These are phyloP conservation scores for Sceloporus tristichus DNA, from an alignment of 2,113 vertebrate species.

Conservation along the genomic window DNA sequence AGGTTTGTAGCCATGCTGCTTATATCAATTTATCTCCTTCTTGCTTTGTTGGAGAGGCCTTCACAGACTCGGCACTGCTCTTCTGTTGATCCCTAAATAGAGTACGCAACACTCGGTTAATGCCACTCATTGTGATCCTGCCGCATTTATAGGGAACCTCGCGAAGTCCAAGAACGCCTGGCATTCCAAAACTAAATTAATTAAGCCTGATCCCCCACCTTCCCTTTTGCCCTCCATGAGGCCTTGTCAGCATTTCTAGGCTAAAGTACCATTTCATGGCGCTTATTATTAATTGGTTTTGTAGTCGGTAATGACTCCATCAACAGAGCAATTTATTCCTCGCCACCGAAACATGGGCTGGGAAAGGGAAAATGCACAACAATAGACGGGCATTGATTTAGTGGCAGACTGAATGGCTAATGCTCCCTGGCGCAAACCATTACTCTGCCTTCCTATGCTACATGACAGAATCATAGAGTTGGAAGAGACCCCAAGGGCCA, in stretches of 20 bases:
- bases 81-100: not conserved
- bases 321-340: conserved; percentile 42
- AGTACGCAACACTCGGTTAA: not conserved
- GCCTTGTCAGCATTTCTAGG: conserved; percentile 57
- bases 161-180: conserved; percentile 44
- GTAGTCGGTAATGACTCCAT: conserved; percentile 44
- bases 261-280: conserved; percentile 48
- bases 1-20: not conserved
- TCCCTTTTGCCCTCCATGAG: conserved; percentile 32
- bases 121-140: conserved; percentile 4
- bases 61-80: too few relatives aligned
- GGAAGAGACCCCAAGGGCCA: too few relatives aligned
- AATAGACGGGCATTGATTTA: not conserved
- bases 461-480: too few relatives aligned
- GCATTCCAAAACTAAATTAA: conserved; percentile 63
- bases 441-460: not conserved
- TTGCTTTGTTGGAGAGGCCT: not conserved
- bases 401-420: not conserved
- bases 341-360: conserved; percentile 27
- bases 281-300: conserved; percentile 56
- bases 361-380: not conserved
- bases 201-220: conserved; percentile 41
- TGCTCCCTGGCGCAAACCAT: not conserved
- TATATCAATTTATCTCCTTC: not conserved
- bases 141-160: conserved; percentile 43